Percentiles rank a stretch among this genome's conserved stretches.
These are phyloP conservation scores for Eustalomyia histrio DNA, from an alignment of 2,888 invertebrate species.

Conservation along the genomic window DNA sequence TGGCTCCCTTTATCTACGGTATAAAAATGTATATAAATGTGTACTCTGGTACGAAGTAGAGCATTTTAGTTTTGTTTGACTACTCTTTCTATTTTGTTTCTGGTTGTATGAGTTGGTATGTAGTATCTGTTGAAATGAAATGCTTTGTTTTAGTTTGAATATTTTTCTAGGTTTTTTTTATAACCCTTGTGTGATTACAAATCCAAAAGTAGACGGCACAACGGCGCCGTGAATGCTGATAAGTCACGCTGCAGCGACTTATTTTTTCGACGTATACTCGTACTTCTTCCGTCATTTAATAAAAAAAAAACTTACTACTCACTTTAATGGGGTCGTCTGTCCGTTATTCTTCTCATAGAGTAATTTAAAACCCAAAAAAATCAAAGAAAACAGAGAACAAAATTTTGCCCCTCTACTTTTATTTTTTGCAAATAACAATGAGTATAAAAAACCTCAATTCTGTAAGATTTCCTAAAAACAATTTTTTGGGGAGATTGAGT, in stretches of 20 bases:
- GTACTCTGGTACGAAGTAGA: neutral
- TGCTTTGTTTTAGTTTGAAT: slow-evolving; percentile 32
- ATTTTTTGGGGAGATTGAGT: neutral
- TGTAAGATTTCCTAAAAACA: neutral
- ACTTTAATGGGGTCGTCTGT: neutral
- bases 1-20: neutral
- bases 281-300: slow-evolving; percentile 19
- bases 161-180: slow-evolving; percentile 51
- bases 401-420: neutral
- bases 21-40: too few species aligned
- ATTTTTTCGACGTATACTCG: slow-evolving; percentile 15
- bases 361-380: neutral
- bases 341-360: neutral
- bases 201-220: slow-evolving; percentile 65
- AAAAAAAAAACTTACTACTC: neutral
- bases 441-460: neutral
- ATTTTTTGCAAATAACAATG: neutral
- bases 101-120: slow-evolving; percentile 26
- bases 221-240: slow-evolving; percentile 68
- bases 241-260: slow-evolving; percentile 64
- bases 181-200: slow-evolving; percentile 63
- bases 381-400: slow-evolving; percentile 5
- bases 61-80: neutral
- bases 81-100: neutral
- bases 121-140: slow-evolving; percentile 32